Evolutionary conservation across 2,888 invertebrate species (phyloP), one percentile per base, ranked within the genome.

Genomic region (Oscheius sp.): DNA sequence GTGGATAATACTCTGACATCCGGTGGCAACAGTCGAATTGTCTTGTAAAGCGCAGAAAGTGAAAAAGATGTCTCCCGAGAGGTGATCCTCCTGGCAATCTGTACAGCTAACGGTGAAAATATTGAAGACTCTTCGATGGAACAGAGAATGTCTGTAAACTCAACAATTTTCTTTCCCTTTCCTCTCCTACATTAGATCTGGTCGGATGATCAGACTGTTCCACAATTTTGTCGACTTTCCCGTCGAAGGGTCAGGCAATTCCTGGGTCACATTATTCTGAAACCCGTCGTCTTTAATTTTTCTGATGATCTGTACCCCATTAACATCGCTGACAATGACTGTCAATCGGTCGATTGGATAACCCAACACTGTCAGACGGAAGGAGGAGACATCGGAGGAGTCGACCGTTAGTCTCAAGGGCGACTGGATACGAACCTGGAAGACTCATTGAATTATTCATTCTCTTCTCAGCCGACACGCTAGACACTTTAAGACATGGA

Each of bases 111-210:
- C 21, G 2, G 49, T 27, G 49, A 70, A 70, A 13, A 72, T 53
- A 1, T 49, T 35, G 66, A 66, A 72, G n/a, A 55, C 56, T n/a
- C 66, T 27, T 16, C 55, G 53, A 23, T 72, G 64, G 46, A 72
- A 72, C 25, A 58, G 27, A 21, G 72, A 72, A 56, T 72, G 72
- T 6, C 72, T 72, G 53, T 46, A 72, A 63, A 45, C 12, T 16
- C 6, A 5, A 45, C n/a, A 23, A 9, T 21, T 16, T 2, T 2
- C 18, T 45, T 23, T 23, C n/a, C 7, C 27, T 41, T 41, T 9
- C 35, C 35, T 35, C 35, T 6, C 52, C 49, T 27, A 66, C 69
- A 18, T 35, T 16, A 23, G 1, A 69, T 53, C 69, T 16, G 69
- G 69, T n/a, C 69, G 35, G 21, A 69, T 25, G 9, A 41, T 18